These are phyloP conservation scores for Calypte anna DNA, from an alignment of 2,113 vertebrate species.

Conservation along the genomic window DNA sequence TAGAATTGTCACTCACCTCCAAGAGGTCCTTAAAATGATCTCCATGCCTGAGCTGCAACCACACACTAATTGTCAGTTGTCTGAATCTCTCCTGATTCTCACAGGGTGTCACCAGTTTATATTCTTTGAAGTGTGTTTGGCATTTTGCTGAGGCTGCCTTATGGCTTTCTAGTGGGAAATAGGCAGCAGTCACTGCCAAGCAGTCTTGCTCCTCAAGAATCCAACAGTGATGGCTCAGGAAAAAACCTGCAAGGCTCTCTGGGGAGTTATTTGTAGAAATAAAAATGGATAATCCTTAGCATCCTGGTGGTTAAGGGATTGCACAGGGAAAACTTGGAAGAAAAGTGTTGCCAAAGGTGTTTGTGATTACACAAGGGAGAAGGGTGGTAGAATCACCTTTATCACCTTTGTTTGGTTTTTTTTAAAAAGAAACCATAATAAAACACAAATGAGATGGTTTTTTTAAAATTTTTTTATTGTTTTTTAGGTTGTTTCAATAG, in stretches of 20 bases:
- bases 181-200: accelerated
- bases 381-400: too few species aligned
- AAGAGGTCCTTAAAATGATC: background rate
- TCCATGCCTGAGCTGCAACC: accelerated
- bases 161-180: accelerated
- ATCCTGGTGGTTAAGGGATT: background rate
- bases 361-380: background rate
- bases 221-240: background rate
- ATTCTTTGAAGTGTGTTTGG: background rate
- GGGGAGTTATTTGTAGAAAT: background rate
- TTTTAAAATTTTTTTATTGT: background rate
- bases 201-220: background rate
- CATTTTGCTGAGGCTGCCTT: background rate
- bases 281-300: background rate
- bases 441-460: background rate
- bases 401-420: too few species aligned
- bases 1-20: background rate
- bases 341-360: background rate
- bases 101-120: background rate
- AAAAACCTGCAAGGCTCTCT: background rate
- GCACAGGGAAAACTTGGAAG: accelerated
- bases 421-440: background rate
- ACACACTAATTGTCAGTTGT: background rate
- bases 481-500: background rate
- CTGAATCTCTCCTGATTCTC: background rate